A percentile compares a stretch with the other conserved stretches of the same genome.
Conservation (phyloP, 2,113 vertebrate species). For the Proteles cristata region DNA sequence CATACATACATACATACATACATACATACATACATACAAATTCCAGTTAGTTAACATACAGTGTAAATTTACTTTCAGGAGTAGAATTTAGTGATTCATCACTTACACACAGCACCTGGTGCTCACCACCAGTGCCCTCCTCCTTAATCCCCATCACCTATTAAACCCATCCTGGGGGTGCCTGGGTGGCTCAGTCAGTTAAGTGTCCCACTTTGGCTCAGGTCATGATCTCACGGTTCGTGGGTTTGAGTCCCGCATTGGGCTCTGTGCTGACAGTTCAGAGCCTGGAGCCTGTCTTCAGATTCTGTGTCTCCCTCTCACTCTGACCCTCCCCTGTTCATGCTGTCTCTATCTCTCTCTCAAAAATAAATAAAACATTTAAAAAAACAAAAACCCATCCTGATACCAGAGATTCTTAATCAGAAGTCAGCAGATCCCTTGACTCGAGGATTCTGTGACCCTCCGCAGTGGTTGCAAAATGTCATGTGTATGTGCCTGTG, state of each 20-base stretch:
- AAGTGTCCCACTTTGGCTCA: too few species aligned
- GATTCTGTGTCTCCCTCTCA: too few species aligned
- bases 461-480: background rate
- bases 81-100: background rate
- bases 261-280: too few species aligned
- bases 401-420: background rate
- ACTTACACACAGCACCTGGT: background rate
- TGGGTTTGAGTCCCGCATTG: too few species aligned
- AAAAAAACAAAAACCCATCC: background rate
- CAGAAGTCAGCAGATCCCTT: background rate
- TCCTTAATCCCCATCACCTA: background rate
- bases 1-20: too few species aligned
- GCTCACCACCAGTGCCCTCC: background rate
- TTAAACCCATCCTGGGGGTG: background rate
- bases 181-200: too few species aligned
- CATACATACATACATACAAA: too few species aligned
- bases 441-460: background rate
- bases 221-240: too few species aligned
- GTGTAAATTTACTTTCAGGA: background rate
- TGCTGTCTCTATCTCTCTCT: too few species aligned
- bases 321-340: too few species aligned
- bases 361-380: too few species aligned
- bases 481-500: background rate
- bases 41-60: background rate
- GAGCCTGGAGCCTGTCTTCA: too few species aligned